A percentile compares a stretch with the other conserved stretches of the same genome.
Evolutionary conservation across 1,140 invertebrate species (phyloP).

Genomic region (Papilio glaucus): DNA sequence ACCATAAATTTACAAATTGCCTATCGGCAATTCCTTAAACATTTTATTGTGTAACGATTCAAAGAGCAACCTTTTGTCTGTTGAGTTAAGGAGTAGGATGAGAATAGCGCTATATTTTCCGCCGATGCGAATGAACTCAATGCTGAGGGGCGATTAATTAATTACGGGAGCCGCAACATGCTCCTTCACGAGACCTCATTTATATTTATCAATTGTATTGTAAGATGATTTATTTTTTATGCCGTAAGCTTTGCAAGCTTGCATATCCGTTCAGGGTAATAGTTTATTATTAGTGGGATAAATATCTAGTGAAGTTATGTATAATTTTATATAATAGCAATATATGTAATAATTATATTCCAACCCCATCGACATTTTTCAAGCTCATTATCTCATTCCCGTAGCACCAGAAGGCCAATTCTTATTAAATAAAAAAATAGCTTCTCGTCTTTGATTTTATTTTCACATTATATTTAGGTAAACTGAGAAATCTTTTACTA

Average conservation of each 20-base stretch:
- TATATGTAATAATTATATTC: no score
- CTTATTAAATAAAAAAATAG: no score
- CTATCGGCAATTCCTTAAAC: no score
- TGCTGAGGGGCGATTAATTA: slow-evolving; percentile 11
- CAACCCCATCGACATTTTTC: no score
- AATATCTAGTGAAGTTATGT: no score
- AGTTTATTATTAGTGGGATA: neutral
- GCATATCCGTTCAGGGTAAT: neutral
- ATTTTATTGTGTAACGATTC: neutral
- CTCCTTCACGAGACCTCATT: slow-evolving; percentile 8
- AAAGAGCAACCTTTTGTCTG: neutral
- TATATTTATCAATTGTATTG: slow-evolving; percentile 11
- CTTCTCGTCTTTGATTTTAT: no score
- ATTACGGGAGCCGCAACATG: neutral
- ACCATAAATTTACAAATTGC: no score
- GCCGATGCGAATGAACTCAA: neutral
- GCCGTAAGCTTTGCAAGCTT: neutral
- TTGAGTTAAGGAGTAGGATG: neutral
- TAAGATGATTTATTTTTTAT: slow-evolving; percentile 12
- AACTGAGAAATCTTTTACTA: no score
- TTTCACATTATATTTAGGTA: no score
- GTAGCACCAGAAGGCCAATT: no score
- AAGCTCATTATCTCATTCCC: no score
- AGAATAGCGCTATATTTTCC: neutral
- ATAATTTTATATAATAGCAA: no score